Conservation (phyloP, 2,888 invertebrate genomes). For the Drosophila fulvimacula region DNA sequence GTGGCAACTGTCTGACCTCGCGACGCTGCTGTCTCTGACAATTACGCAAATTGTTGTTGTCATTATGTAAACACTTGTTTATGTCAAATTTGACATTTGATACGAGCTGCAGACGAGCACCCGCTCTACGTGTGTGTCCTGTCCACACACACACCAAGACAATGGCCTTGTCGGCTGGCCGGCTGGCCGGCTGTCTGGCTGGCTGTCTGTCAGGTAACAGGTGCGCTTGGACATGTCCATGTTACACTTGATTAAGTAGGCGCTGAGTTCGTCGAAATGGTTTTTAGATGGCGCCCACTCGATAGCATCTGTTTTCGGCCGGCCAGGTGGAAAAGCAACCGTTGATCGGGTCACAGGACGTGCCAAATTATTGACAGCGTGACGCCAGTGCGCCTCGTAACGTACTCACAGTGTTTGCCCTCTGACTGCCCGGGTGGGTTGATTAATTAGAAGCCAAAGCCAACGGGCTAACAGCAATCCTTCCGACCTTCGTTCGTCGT, state of each 20-base stretch:
- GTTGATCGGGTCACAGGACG: conserved; percentile 56
- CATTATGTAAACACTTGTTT: conserved; percentile 81
- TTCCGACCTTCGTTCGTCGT: not conserved
- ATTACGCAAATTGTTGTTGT: conserved; percentile 81
- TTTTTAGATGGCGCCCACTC: conserved; percentile 62
- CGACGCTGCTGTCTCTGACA: conserved; percentile 54
- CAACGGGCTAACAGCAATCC: conserved; percentile 31
- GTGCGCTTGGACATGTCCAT: conserved; percentile 72
- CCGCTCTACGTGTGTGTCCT: conserved; percentile 6
- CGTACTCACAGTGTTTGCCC: conserved; percentile 20
- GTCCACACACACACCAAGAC: conserved; percentile 9
- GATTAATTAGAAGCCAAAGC: conserved; percentile 73
- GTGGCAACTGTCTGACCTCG: conserved; percentile 21
- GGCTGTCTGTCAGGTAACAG: conserved; percentile 59
- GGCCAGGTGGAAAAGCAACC: conserved; percentile 9
- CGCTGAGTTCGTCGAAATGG: conserved; percentile 79
- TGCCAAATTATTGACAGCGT: conserved; percentile 78
- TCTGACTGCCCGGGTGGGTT: conserved; percentile 42
- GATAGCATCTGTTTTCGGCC: conserved; percentile 31
- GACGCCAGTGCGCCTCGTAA: conserved; percentile 31
- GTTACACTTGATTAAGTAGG: conserved; percentile 78
- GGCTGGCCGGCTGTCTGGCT: not conserved
- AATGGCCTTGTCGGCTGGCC: conserved; percentile 4
- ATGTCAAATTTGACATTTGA: conserved; percentile 78
- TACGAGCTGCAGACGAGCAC: conserved; percentile 46